Evolutionary conservation across 2,888 invertebrate species (phyloP).

Genomic region (Meliscaeva auricollis): DNA sequence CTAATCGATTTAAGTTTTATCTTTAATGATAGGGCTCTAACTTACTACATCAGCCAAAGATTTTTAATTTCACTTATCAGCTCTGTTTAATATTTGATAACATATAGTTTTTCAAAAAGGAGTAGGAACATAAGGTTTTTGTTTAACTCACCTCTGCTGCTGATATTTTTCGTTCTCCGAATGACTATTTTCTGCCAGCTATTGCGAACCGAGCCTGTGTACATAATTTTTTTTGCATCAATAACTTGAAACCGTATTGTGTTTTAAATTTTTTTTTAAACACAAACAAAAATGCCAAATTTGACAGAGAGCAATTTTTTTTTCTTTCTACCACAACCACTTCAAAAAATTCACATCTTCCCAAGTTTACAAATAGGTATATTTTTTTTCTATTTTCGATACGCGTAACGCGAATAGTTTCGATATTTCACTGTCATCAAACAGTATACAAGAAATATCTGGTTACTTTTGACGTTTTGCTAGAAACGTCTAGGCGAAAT

Average conservation of each 20-base stretch:
- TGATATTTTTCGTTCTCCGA: slow-evolving; percentile 42
- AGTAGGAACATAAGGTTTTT: too few relatives aligned
- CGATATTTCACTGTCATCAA: slow-evolving; percentile 1
- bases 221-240: slow-evolving; percentile 44
- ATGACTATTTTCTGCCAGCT: slow-evolving; percentile 40
- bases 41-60: too few relatives aligned
- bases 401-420: slow-evolving; percentile 50
- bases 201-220: slow-evolving; percentile 31
- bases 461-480: neutral
- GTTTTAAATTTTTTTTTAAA: neutral
- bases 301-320: slow-evolving; percentile 5
- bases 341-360: slow-evolving; percentile 46
- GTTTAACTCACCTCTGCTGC: slow-evolving; percentile 60
- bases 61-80: too few relatives aligned
- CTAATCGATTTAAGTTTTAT: too few relatives aligned
- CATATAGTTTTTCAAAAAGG: too few relatives aligned
- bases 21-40: too few relatives aligned
- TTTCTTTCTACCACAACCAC: neutral
- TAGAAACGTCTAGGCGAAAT: slow-evolving; percentile 17
- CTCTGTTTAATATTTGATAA: too few relatives aligned
- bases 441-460: slow-evolving; percentile 21
- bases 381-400: slow-evolving; percentile 6
- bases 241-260: slow-evolving; percentile 3
- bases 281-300: neutral
- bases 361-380: neutral